A percentile compares a stretch with the other conserved stretches of the same genome.
Conservation (phyloP, 2,888 invertebrate genomes). For the Lobophora halterata region DNA sequence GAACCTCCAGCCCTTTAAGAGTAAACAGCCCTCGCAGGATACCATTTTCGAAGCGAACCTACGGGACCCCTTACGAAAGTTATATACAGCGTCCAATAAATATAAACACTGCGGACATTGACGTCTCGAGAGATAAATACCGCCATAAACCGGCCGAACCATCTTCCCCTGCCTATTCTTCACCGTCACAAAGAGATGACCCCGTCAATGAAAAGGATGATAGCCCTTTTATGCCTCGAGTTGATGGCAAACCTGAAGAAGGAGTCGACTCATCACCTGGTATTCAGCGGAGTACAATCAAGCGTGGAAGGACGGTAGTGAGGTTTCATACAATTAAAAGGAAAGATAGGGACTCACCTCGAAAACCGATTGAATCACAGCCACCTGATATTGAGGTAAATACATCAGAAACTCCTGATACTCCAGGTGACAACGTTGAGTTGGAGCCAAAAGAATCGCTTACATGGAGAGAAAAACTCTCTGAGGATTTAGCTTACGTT, state of each 20-base stretch:
- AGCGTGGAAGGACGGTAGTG: slow-evolving; percentile 87
- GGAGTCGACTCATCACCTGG: slow-evolving; percentile 70
- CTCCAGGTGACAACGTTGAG: slow-evolving; percentile 16
- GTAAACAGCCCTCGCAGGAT: slow-evolving; percentile 68
- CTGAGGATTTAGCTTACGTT: slow-evolving; percentile 77
- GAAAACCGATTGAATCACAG: slow-evolving; percentile 48
- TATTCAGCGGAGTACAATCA: slow-evolving; percentile 79
- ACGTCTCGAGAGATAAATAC: slow-evolving; percentile 87
- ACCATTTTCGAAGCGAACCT: slow-evolving; percentile 74
- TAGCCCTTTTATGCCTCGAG: slow-evolving; percentile 68
- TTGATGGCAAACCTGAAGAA: slow-evolving; percentile 68
- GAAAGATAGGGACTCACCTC: slow-evolving; percentile 72
- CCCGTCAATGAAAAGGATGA: slow-evolving; percentile 55
- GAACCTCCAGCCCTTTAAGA: slow-evolving; percentile 59
- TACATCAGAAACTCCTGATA: slow-evolving; percentile 13
- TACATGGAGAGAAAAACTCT: slow-evolving; percentile 83
- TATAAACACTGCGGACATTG: slow-evolving; percentile 92
- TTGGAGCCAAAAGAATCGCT: slow-evolving; percentile 32
- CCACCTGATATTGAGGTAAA: slow-evolving; percentile 31
- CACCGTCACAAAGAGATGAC: slow-evolving; percentile 41
- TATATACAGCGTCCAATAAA: slow-evolving; percentile 83
- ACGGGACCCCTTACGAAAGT: slow-evolving; percentile 64
- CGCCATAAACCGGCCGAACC: slow-evolving; percentile 50
- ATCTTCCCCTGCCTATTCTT: slow-evolving; percentile 34
- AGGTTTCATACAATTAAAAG: slow-evolving; percentile 84